Base-by-base conservation (phyloP, 2,113 vertebrate genomes). In the Dendropsophus ebraccatus region DNA sequence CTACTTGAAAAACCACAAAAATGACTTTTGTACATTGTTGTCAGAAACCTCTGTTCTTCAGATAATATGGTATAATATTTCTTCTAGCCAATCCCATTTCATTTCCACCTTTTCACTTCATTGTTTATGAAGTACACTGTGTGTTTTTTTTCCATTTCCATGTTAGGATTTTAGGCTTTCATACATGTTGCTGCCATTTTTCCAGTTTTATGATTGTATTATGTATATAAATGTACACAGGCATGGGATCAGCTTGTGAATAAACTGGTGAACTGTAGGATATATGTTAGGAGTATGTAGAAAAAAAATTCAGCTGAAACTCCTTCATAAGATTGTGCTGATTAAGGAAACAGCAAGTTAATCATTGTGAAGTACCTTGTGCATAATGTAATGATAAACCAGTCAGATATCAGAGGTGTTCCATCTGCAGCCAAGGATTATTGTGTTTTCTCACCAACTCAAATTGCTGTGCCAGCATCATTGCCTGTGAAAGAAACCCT, bases 291-390 rank as follows among this genome's bases (percentile, higher is more conserved):
- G 1, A 7, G 21, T 56, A 14, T 58, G 50, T 80, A 80, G 9
- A 45, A 60, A n/a, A 35, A 50, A 32, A 32, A 50, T 21, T 19
- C n/a, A 82, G 56, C 35, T 60, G 77, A 60, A 65, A 81, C 37
- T 23, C 49, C 50, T 73, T 73, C 10, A 56, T 21, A 72, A 41
- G 21, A 37, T 72, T 69, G 13, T 69, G 49, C 19, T 72, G 67
- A 83, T 82, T 52, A 82, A 37, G 19, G 30, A 11, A 56, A 50
- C 50, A 21, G 8, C 65, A 45, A 83, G 90, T 58, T 52, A 70
- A 70, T 82, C 14, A 52, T 69, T 69, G 37, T 81, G 17, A 82
- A 52, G 30, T 67, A 30, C 25, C 4, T 70, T 70, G 81, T 14
- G 28, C 65, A 82, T 35, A 52, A 28, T 72, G 32, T 54, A 70